Conservation (phyloP, 1,140 invertebrate genomes). For the Drosophila navojoa region DNA sequence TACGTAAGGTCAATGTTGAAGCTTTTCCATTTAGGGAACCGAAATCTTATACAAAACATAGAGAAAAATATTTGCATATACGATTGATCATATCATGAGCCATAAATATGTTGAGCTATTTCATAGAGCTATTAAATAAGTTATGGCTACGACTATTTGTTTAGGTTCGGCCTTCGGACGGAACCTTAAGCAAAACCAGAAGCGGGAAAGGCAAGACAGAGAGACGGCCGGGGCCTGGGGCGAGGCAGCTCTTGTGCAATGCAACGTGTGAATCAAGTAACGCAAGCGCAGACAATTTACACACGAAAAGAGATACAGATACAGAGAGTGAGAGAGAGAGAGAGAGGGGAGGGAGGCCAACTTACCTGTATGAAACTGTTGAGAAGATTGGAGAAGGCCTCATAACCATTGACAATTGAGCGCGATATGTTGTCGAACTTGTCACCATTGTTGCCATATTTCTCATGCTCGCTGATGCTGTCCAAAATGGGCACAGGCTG, state of each 20-base stretch:
- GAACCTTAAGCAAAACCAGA: too few species aligned
- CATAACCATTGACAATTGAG: constrained; percentile 85
- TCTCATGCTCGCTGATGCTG: constrained; percentile 85
- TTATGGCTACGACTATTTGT: too few species aligned
- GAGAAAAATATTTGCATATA: too few species aligned
- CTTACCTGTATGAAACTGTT: constrained; percentile 85
- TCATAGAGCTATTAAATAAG: too few species aligned
- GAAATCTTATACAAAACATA: too few species aligned
- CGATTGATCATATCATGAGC: too few species aligned
- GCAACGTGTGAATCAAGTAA: constrained; percentile 37
- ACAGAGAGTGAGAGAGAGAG: background rate
- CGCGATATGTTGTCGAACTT: constrained; percentile 85
- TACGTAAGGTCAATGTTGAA: too few species aligned
- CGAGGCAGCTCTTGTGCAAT: constrained; percentile 29
- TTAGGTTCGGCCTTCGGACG: too few species aligned
- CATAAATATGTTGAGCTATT: too few species aligned
- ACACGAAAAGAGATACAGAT: background rate
- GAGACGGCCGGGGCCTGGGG: background rate
- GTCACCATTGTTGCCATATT: constrained; percentile 86
- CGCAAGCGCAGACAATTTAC: constrained; percentile 11
- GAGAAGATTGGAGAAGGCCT: constrained; percentile 85
- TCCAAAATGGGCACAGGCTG: constrained; percentile 86
- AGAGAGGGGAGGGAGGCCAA: constrained; percentile 13
- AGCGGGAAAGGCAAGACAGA: background rate
- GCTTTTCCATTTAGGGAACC: too few species aligned